Conservation (phyloP, 1,140 invertebrate genomes). For the Caenorhabditis brenneri region DNA sequence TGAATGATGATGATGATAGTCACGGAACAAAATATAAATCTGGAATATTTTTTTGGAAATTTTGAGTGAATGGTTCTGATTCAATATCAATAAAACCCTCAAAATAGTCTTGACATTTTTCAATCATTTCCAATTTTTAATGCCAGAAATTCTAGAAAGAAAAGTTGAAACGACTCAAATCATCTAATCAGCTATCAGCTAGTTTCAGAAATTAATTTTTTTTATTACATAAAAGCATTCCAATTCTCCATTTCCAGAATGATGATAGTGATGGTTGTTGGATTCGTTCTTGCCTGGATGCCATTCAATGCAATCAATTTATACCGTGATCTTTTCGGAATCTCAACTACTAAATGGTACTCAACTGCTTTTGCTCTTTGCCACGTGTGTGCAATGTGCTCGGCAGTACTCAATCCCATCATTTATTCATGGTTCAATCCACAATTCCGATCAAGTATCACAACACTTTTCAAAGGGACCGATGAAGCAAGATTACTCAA, state of each 20-base stretch:
- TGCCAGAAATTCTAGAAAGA: too few species aligned
- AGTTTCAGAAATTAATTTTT: too few species aligned
- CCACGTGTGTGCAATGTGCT: slow-evolving; percentile 75
- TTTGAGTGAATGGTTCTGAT: too few species aligned
- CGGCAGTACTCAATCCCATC: slow-evolving; percentile 74
- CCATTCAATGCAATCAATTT: slow-evolving; percentile 74
- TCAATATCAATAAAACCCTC: too few species aligned
- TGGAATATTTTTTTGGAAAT: neutral
- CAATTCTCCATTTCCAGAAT: slow-evolving; percentile 45
- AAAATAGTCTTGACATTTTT: too few species aligned
- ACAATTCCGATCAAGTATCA: slow-evolving; percentile 60
- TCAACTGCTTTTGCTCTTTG: slow-evolving; percentile 72
- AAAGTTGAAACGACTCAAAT: too few species aligned
- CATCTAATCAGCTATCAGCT: too few species aligned
- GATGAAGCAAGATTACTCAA: neutral
- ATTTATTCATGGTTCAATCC: slow-evolving; percentile 75
- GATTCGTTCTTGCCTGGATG: slow-evolving; percentile 72
- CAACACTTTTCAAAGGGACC: slow-evolving; percentile 48
- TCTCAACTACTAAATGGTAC: slow-evolving; percentile 33
- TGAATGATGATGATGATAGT: slow-evolving; percentile 4
- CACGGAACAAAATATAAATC: neutral
- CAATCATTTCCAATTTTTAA: too few species aligned
- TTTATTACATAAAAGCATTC: too few species aligned
- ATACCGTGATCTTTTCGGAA: slow-evolving; percentile 58
- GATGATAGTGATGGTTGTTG: slow-evolving; percentile 65